Base-by-base conservation (phyloP, 2,888 invertebrate species). In the Morinoia aosen region DNA sequence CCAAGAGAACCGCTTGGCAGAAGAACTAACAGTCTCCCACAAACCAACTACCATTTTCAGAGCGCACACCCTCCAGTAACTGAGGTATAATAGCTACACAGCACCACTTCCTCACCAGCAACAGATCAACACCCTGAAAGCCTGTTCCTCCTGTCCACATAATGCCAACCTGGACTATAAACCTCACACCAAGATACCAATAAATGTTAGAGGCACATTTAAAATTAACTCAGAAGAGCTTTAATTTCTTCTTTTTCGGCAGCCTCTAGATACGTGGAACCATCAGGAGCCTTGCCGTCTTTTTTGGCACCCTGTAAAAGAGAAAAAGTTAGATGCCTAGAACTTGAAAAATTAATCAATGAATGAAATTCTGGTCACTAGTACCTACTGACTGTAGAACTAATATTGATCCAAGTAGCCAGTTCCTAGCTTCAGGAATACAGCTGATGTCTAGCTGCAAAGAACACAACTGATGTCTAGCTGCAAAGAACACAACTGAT, bases 211-310 rank as follows among this genome's bases (percentile, higher is more conserved):
- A 76, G 76, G 76, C 76, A 76, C 76, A 76, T 33, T 33, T 76
- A 76, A 8, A 91, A 64, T 96, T 96, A 96, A 95, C 96, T 97
- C 96, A 98, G 97, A 96, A 99, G 98, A 97, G 98, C 98, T 97
- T 98, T 98, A 97, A 99, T 99, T 97, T 99, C 99, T 97, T 98
- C 98, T 97, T 98, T 99, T 97, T 99, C 99, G 64, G 99, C 99
- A 96, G 98, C 98, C 97, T 99, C 98, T 96, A 98, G 97, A 97
- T 99, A 99, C 97, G 98, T 98, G 96, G 98, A 98, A 25, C 99
- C 99, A 97, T 99, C 98, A 95, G 99, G 99, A 95, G 99, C 98
- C 97, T 98, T 98, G 12, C 99, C 99, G 97, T 98, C 98, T 97
- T 98, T 98, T 96, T 98, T 98, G 95, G 99, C 99, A 97, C 99